These are phyloP conservation scores for Vireo griseus DNA, from an alignment of 2,797 vertebrate species.

Conservation along the genomic window DNA sequence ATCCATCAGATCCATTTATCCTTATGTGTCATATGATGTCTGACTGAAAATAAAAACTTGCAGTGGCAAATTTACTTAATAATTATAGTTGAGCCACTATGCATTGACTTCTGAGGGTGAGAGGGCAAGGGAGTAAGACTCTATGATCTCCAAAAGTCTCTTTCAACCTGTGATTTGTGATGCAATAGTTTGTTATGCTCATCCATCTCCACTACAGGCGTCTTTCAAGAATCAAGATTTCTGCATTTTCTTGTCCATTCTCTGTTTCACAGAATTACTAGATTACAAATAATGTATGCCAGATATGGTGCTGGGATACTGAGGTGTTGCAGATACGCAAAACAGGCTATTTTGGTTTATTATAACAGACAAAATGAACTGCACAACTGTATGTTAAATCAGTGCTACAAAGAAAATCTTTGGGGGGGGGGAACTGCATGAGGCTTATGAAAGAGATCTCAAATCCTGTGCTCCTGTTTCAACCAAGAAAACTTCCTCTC, in stretches of 20 bases:
- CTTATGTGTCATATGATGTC: not conserved
- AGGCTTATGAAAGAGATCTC: not conserved
- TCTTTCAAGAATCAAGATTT: not conserved
- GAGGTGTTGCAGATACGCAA: not conserved
- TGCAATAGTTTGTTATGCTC: not conserved
- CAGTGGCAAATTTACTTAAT: not conserved
- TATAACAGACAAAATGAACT: not conserved
- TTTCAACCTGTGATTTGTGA: not conserved
- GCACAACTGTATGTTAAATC: not conserved
- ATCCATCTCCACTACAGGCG: not conserved
- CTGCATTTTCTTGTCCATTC: not conserved
- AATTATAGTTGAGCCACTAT: not conserved
- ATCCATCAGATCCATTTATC: not conserved
- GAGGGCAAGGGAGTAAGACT: not conserved
- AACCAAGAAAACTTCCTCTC: not conserved
- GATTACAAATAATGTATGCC: not conserved
- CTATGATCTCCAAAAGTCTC: not conserved
- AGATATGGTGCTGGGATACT: not conserved
- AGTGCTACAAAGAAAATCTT: not conserved
- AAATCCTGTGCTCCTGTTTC: not conserved
- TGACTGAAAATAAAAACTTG: not conserved
- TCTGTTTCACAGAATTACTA: not conserved
- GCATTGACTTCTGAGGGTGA: not conserved
- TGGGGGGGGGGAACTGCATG: fast-evolving
- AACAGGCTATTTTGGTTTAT: not conserved